Evolutionary conservation across 2,797 vertebrate species (phyloP).

Genomic region (Lutjanus argentimaculatus): DNA sequence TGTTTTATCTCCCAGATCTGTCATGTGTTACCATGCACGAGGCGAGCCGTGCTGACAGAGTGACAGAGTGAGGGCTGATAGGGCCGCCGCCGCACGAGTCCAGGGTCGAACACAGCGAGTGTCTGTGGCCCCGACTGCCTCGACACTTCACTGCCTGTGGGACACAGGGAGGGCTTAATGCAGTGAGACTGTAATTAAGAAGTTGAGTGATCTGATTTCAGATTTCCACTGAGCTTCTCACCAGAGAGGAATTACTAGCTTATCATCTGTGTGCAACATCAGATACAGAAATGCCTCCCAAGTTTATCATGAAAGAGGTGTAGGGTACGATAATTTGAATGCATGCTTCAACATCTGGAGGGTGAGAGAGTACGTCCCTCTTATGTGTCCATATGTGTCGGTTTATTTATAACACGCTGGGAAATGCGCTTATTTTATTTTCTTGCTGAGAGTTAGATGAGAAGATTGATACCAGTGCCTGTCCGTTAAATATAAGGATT

Average conservation of each 20-base stretch:
- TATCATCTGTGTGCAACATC: slow-evolving; percentile 67
- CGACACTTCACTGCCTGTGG: slow-evolving; percentile 57
- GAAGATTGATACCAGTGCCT: too few relatives aligned
- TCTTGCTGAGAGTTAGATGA: not conserved
- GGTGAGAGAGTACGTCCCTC: not conserved
- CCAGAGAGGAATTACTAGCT: slow-evolving; percentile 74
- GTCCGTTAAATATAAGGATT: not conserved
- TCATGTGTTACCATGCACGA: slow-evolving; percentile 67
- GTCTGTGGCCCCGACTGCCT: slow-evolving; percentile 16
- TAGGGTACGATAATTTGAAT: not conserved
- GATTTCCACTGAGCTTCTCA: slow-evolving; percentile 71
- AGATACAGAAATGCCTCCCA: slow-evolving; percentile 47
- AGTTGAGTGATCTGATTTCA: slow-evolving; percentile 82
- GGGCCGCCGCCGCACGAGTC: slow-evolving; percentile 37
- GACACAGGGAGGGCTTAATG: slow-evolving; percentile 60
- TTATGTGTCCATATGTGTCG: not conserved
- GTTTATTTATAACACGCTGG: not conserved
- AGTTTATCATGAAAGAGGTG: slow-evolving; percentile 47
- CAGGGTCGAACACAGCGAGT: slow-evolving; percentile 11
- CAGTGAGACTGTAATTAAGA: slow-evolving; percentile 77
- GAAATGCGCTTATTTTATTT: not conserved
- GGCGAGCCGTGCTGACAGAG: slow-evolving; percentile 65
- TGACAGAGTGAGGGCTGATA: slow-evolving; percentile 64
- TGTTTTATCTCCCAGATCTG: slow-evolving; percentile 82
- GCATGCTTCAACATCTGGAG: slow-evolving; percentile 33